Base-by-base conservation (phyloP, 64 coral and sea anemone species). In the Astreopora myriophthalma region DNA sequence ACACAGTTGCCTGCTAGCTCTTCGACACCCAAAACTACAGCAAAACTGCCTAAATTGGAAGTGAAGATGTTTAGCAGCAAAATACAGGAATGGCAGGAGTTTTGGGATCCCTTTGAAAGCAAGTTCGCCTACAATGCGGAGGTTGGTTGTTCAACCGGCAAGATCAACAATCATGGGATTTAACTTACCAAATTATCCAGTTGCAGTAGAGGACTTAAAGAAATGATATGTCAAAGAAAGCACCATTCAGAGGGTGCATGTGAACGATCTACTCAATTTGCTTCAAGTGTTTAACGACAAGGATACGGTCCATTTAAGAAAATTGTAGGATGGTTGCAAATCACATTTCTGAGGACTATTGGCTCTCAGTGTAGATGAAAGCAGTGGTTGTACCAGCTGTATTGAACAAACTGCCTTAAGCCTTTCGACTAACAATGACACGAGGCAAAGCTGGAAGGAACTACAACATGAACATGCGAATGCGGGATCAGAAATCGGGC, bases 81-180 rank as follows among this genome's bases (percentile, higher is more conserved):
- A 7, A 34, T 91, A 3, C 69, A 52, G 2, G 16, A 91, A 19
- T 91, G 77, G 67, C 39, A 24, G 27, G 89, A 91, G 44, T 84
- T 91, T 19, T 91, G 78, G 89, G 89, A 91, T 24, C 29, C 79
- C 10, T 91, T 22, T 40, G 40, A 91, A 84, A 35, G 69, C 79
- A 57, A 57, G 51, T 5, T 57, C 51, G 9, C 51, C 3, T 57
- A 57, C 14, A n/a, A 3, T 57, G 51, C 9, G 14, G 14, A 57
- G 51, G 8, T 17, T 20, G 17, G 51, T 57, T 14, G 10, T 14
- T 7, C 8, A 57, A 17, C 51, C 12, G 9, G 51, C 51, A 3
- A 57, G 51, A 57, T 57, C 51, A 12, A 57, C 51, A 17, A 57
- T 57, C 14, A 0, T 12, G 2, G 51, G 51, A 11, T 57, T 57